Percentiles rank a stretch among this genome's conserved stretches.
Evolutionary conservation across 2,797 vertebrate genomes (phyloP).

Genomic region (Tarsius wallacei): DNA sequence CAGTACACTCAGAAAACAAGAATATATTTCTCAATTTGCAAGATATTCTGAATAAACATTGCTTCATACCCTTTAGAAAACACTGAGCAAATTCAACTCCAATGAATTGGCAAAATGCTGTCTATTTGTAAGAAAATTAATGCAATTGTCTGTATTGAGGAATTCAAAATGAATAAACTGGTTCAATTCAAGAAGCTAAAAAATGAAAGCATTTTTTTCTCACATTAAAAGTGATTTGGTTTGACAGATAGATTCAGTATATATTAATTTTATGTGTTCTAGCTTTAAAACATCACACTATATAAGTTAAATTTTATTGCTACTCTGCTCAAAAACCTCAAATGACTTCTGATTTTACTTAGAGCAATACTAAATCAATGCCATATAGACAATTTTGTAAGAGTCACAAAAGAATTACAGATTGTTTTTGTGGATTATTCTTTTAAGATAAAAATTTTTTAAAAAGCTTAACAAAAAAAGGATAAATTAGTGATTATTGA

Average conservation of each 20-base stretch:
- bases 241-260: not conserved
- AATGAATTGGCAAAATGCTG: not conserved
- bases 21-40: not conserved
- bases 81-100: not conserved
- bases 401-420: not conserved
- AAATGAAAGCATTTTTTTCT: not conserved
- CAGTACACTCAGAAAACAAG: not conserved
- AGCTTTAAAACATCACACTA: not conserved
- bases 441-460: not conserved
- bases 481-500: not conserved
- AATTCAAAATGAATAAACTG: not conserved
- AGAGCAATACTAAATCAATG: not conserved
- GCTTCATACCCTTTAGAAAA: not conserved
- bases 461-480: not conserved
- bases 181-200: not conserved
- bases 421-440: not conserved
- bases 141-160: not conserved
- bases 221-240: not conserved
- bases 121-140: not conserved
- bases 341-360: constrained; percentile 31
- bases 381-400: not conserved
- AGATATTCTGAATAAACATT: not conserved
- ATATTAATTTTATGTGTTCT: not conserved
- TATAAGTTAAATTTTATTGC: not conserved
- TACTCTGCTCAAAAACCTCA: not conserved